Percentiles rank a stretch among this genome's conserved stretches.
Conservation (phyloP, 1,140 invertebrate genomes). For the Hypsibius dujardini region DNA sequence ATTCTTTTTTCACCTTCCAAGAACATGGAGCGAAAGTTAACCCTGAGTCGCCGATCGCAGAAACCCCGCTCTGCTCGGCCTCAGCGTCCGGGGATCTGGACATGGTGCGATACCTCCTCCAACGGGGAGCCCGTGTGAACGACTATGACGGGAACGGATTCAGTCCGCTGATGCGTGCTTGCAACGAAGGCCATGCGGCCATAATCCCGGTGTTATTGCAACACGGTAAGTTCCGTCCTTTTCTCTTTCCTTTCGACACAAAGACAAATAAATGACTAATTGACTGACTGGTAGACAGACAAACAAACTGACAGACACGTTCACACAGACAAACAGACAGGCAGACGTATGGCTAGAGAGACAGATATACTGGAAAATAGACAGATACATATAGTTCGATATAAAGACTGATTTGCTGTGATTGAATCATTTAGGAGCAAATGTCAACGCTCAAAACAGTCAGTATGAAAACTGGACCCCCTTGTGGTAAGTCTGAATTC, state of each 20-base stretch:
- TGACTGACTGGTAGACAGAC: too few species aligned
- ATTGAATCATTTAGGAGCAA: not conserved
- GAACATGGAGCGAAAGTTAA: conserved; percentile 7
- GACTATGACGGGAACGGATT: not conserved
- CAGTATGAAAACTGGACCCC: conserved; percentile 9
- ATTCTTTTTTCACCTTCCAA: too few species aligned
- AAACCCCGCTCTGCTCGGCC: conserved; percentile 10
- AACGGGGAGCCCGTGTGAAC: conserved; percentile 11
- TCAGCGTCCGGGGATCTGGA: not conserved
- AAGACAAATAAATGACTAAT: too few species aligned
- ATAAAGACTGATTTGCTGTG: not conserved
- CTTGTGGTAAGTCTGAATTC: not conserved
- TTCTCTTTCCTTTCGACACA: not conserved
- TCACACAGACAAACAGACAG: too few species aligned
- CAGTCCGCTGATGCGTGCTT: conserved; percentile 11
- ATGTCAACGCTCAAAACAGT: conserved; percentile 14
- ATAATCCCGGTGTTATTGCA: not conserved
- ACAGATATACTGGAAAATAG: too few species aligned
- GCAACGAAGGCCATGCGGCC: conserved; percentile 3
- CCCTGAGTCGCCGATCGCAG: not conserved
- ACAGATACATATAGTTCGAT: not conserved
- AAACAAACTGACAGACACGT: too few species aligned
- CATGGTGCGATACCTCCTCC: not conserved
- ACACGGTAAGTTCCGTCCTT: not conserved
- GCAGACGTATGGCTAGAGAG: too few species aligned